phyloP scores from a whole-genome alignment of 2,797 vertebrate species.

The Leptatherina wallacei region DNA sequence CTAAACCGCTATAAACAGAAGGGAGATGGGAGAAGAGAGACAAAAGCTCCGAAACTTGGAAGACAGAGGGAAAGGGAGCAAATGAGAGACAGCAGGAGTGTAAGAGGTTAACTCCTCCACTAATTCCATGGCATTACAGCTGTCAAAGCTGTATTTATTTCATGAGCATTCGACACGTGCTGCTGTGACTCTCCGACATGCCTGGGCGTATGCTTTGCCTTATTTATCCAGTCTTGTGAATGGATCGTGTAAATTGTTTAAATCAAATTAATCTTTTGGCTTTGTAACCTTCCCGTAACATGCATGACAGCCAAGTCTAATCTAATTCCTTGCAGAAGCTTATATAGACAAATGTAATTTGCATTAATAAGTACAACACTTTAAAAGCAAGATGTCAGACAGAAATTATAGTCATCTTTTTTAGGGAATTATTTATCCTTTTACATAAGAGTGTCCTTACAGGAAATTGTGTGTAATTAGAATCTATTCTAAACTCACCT shows the following conservation, averaged over 20 bases:
- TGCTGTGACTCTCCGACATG: slow-evolving; percentile 33
- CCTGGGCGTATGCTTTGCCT: slow-evolving; percentile 14
- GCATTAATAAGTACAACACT: slow-evolving; percentile 23
- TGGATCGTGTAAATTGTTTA: slow-evolving; percentile 37
- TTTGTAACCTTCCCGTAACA: slow-evolving; percentile 18
- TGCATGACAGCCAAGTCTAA: slow-evolving; percentile 27
- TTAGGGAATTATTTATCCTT: slow-evolving; percentile 1
- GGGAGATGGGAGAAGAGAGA: slow-evolving; percentile 1
- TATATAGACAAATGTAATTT: slow-evolving; percentile 22
- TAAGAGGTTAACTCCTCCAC: slow-evolving; percentile 57
- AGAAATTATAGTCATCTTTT: slow-evolving; percentile 18
- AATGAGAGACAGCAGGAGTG: slow-evolving; percentile 41
- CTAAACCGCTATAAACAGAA: slow-evolving; percentile 29
- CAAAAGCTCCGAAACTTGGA: slow-evolving; percentile 24
- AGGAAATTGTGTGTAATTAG: not conserved
- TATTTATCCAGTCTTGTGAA: slow-evolving; percentile 36
- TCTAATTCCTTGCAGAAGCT: slow-evolving; percentile 35
- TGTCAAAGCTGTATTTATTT: slow-evolving; percentile 65
- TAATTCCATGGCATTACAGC: slow-evolving; percentile 62
- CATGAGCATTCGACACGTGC: slow-evolving; percentile 41
- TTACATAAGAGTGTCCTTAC: not conserved
- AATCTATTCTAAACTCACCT: not conserved
- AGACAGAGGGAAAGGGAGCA: slow-evolving; percentile 1
- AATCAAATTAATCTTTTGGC: slow-evolving; percentile 46
- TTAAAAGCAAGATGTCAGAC: slow-evolving; percentile 11